Base-by-base conservation (phyloP, 2,888 invertebrate genomes). In the Drepanosiphum platanoidis region DNA sequence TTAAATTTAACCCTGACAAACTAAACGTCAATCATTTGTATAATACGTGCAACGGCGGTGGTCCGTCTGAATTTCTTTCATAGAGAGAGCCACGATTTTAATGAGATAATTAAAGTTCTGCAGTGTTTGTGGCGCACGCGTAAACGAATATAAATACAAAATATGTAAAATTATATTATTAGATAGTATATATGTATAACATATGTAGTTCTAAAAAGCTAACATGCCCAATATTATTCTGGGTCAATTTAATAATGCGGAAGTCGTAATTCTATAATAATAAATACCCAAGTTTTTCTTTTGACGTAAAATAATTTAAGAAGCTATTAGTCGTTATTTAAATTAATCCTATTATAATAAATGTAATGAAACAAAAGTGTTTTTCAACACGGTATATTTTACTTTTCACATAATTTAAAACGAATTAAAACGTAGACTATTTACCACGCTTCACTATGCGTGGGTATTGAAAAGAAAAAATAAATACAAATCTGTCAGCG, bases 1-100 rank as follows among this genome's bases (percentile, higher is more conserved):
- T 78, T 30, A 66, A 79, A 66, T 79, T 27, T 79, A 79, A 79
- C 78, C 78, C 78, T 79, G 78, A 46, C 22, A 7, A n/a, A 11
- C 13, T 22, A 22, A 22, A 34, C 3, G 22, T 0, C 1, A 13
- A 64, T 27, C 3, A 11, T 64, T 30, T 34, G 3, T 18, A n/a
- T 46, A 46, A 18, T n/a, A 18, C 11, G 15, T 34, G 11, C 9
- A 3, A 36, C 22, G 11, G 5, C 9, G 36, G 39, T 36, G 36
- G 22, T 77, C n/a, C 52, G 52, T 18, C 22, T 18, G 2, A 5
- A 5, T 5, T 52, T 52, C 18, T 52, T 1, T 52, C 22, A 52
- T 22, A 52, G 22, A 22, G 22, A 18, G 52, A 52, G 22, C 52
- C 52, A 22, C 22, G 22, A 52, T 0, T 18, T 18, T 22, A 18